Conservation (phyloP, 2,888 invertebrate genomes). For the Cheilosia variabilis region DNA sequence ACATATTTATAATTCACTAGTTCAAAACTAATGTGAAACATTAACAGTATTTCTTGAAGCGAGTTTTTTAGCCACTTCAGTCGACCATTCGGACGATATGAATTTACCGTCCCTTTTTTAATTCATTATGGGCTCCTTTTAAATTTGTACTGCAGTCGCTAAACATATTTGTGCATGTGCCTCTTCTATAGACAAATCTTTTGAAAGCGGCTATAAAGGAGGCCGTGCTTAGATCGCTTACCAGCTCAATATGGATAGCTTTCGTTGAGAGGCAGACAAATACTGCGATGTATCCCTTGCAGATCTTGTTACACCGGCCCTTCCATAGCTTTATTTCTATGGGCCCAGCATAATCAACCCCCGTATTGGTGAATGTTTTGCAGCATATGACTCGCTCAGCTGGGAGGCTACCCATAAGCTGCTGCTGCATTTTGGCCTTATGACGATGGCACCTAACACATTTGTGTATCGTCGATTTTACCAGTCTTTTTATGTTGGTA, state of each 20-base stretch:
- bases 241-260: conserved; percentile 4
- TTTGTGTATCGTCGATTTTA: not conserved
- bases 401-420: not conserved
- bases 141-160: not conserved
- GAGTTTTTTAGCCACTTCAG: not conserved
- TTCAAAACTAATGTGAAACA: too few species aligned
- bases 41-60: too few species aligned
- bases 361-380: not conserved
- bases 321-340: not conserved
- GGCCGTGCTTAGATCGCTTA: not conserved
- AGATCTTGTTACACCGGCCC: not conserved
- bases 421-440: not conserved
- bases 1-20: too few species aligned
- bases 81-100: not conserved
- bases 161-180: not conserved
- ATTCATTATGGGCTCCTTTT: not conserved
- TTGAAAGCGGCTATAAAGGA: conserved; percentile 5
- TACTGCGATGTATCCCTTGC: conserved; percentile 2
- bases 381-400: not conserved
- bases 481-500: not conserved
- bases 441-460: not conserved
- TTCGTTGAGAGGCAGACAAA: conserved; percentile 12
- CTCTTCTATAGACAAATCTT: conserved; percentile 13
- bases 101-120: not conserved
- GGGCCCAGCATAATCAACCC: not conserved